Base-by-base conservation (phyloP, 2,113 vertebrate species). In the Malurus alboscapulatus region DNA sequence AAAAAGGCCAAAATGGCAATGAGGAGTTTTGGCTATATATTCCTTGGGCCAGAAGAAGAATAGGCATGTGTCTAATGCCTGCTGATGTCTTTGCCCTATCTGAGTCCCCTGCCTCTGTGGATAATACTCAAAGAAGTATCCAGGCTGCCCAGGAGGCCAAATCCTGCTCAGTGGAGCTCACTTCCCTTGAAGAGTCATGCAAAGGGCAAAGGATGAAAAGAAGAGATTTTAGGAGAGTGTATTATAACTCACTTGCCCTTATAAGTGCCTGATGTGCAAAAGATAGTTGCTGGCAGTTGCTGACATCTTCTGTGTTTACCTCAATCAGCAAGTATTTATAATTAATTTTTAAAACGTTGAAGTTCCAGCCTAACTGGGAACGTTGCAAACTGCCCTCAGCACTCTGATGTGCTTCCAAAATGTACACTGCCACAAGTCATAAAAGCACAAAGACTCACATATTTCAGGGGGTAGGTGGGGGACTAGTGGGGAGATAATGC, bases 281-380 rank as follows among this genome's bases (percentile, higher is more conserved):
- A 80, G 84, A 79, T 20, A 59, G 75, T 34, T 90, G 78, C 30
- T 89, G 82, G 89, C 34, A 47, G 67, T 65, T 62, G 67, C 85
- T 85, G 94, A 89, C 75, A 73, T 90, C 53, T 83, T 80, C 75
- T 61, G 47, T 84, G 68, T 91, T 96, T 94, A 95, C 87, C 75
- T 89, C 90, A 89, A 92, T 87, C 84, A 85, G 78, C 59, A 95
- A 91, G 48, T 77, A 91, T 92, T 94, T 92, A 71, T 83, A 90
- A 91, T 92, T 90, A 6, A 63, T 91, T 92, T 91, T 32, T 1
- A 51, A 91, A 93, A 93, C 3, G 9, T 47, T 87, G 58, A 92
- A 62, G 75, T 88, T 94, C 59, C 79, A 86, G 84, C 20, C 58
- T 54, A n/a, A 44, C 59, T 87, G 82, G 67, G 68, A 83, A 74